These are phyloP conservation scores for Heterotis niloticus DNA, from an alignment of 2,113 vertebrate species.

Conservation along the genomic window DNA sequence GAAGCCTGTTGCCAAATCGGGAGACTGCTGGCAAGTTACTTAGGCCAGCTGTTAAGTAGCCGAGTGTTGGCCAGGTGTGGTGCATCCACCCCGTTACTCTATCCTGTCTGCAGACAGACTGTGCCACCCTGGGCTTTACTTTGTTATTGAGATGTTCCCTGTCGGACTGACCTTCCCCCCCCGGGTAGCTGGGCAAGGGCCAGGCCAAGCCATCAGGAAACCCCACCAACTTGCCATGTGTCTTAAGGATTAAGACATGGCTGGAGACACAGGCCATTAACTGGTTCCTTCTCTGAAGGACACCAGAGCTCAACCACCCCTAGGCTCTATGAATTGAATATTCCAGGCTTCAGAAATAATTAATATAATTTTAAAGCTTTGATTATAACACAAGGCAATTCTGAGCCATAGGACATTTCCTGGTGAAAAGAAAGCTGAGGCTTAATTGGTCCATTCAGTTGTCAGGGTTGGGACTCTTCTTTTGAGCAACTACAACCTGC, in stretches of 20 bases:
- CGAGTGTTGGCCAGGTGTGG: too few relatives aligned
- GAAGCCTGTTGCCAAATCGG: too few relatives aligned
- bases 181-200: background rate
- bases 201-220: constrained; percentile 22
- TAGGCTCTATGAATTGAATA: background rate
- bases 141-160: constrained; percentile 26
- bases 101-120: background rate
- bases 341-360: background rate
- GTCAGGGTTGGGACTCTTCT: too few relatives aligned
- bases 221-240: constrained; percentile 17
- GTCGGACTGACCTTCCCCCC: background rate
- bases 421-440: background rate
- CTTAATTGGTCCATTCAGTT: background rate
- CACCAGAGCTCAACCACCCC: too few relatives aligned
- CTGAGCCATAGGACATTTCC: background rate
- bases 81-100: too few relatives aligned
- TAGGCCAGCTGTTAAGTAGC: too few relatives aligned
- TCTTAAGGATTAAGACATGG: constrained; percentile 15
- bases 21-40: too few relatives aligned
- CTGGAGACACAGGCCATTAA: background rate
- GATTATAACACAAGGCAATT: background rate
- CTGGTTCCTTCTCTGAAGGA: background rate
- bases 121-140: constrained; percentile 7
- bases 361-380: background rate
- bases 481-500: background rate